A percentile compares a stretch with the other conserved stretches of the same genome.
phyloP scores from a whole-genome alignment of 1,140 invertebrate species.

The Microplitis mediator region DNA sequence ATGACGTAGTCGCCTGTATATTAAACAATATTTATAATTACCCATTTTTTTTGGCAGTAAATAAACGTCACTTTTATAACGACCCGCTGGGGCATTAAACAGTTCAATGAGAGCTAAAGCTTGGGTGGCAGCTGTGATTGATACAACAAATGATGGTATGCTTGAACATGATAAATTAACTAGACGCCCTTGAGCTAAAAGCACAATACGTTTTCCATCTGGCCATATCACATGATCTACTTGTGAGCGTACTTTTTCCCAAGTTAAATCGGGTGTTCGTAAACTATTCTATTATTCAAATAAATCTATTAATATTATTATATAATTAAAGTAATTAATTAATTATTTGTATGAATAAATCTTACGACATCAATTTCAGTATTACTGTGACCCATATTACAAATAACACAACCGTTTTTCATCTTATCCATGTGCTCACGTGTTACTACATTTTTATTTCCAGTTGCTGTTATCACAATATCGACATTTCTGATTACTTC shows the following conservation, averaged over 20 bases:
- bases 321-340: not conserved
- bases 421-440: constrained; percentile 95
- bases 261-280: constrained; percentile 90
- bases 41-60: constrained; percentile 98
- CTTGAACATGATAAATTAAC: constrained; percentile 97
- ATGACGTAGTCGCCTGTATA: no score
- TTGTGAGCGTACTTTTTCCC: constrained; percentile 97
- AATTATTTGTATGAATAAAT: constrained; percentile 35
- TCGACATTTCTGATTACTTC: constrained; percentile 94
- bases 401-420: constrained; percentile 95
- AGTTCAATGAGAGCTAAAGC: constrained; percentile 94
- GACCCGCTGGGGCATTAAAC: constrained; percentile 90
- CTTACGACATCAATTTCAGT: constrained; percentile 96
- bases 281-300: constrained; percentile 76
- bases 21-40: constrained; percentile 52
- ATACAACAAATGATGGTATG: constrained; percentile 96
- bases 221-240: constrained; percentile 98
- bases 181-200: constrained; percentile 92
- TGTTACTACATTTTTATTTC: constrained; percentile 96
- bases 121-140: constrained; percentile 93
- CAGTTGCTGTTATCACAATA: constrained; percentile 94
- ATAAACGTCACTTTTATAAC: constrained; percentile 96
- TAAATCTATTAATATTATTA: not conserved
- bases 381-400: constrained; percentile 98
- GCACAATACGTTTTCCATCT: constrained; percentile 88